These are phyloP conservation scores for Garra rufa DNA, from an alignment of 2,113 vertebrate genomes.

Conservation along the genomic window DNA sequence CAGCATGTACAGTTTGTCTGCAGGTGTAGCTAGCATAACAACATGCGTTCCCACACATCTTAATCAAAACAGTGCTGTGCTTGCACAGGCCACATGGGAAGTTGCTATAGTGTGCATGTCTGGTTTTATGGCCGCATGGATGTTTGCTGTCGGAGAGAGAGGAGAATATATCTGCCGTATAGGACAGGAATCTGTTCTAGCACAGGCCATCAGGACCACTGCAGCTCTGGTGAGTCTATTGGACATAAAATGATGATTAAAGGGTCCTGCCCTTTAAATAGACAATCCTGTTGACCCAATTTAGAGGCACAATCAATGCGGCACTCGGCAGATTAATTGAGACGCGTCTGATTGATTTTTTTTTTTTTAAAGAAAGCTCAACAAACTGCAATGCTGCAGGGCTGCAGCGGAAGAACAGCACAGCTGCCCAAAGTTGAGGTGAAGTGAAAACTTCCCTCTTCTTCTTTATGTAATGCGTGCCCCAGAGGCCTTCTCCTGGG, in stretches of 20 bases:
- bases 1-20: constrained; percentile 41
- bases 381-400: constrained; percentile 49
- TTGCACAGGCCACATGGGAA: constrained; percentile 49
- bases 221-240: constrained; percentile 62
- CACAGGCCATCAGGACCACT: constrained; percentile 47
- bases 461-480: constrained; percentile 18
- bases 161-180: constrained; percentile 32
- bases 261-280: constrained; percentile 83
- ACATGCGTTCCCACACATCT: constrained; percentile 53
- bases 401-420: constrained; percentile 29
- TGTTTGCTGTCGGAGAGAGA: constrained; percentile 31
- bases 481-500: constrained; percentile 9
- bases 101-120: constrained; percentile 45
- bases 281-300: constrained; percentile 84
- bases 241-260: constrained; percentile 83
- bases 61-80: constrained; percentile 56
- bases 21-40: constrained; percentile 42
- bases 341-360: constrained; percentile 79
- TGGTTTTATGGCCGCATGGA: constrained; percentile 41
- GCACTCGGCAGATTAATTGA: constrained; percentile 82
- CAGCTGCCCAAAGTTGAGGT: constrained; percentile 25
- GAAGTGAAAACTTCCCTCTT: constrained; percentile 10
- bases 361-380: constrained; percentile 60
- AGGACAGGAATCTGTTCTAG: constrained; percentile 8
- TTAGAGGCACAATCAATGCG: constrained; percentile 82